Conservation (phyloP, 2,888 invertebrate species). For the Phlogophora meticulosa region DNA sequence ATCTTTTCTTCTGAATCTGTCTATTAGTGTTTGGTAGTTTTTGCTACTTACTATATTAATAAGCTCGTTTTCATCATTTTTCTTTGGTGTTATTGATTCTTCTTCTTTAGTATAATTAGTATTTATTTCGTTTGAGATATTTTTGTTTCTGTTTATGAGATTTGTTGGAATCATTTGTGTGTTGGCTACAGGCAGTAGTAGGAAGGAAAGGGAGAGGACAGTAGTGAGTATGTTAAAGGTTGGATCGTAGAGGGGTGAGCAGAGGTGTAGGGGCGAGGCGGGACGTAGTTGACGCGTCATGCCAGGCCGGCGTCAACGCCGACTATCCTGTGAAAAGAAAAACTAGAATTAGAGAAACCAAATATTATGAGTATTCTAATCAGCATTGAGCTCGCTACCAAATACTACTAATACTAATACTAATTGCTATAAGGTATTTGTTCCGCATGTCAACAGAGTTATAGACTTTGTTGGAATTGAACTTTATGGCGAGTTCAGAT, state of each 20-base stretch:
- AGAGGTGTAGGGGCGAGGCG: constrained; percentile 77
- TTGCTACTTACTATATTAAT: constrained; percentile 68
- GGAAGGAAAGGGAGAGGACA: constrained; percentile 74
- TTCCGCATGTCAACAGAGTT: background rate
- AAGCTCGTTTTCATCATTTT: constrained; percentile 62
- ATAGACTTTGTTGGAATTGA: too few relatives aligned
- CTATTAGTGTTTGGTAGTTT: constrained; percentile 78
- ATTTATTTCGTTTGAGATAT: constrained; percentile 42
- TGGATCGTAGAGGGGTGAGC: constrained; percentile 82
- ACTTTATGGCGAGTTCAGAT: background rate
- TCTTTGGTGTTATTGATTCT: constrained; percentile 50
- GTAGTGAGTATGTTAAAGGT: constrained; percentile 76
- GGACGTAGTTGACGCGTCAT: constrained; percentile 84
- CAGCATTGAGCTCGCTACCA: background rate
- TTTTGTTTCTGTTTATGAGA: constrained; percentile 49
- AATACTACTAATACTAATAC: too few relatives aligned
- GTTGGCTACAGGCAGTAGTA: constrained; percentile 73
- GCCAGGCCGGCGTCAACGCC: constrained; percentile 84
- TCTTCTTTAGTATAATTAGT: constrained; percentile 49
- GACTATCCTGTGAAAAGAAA: constrained; percentile 76
- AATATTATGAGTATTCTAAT: background rate
- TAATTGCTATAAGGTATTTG: too few relatives aligned
- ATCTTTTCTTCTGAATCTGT: constrained; percentile 83
- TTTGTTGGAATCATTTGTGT: constrained; percentile 77
- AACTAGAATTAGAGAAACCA: background rate